Conservation (phyloP, 2,113 vertebrate species). For the Stictonetta naevosa region DNA sequence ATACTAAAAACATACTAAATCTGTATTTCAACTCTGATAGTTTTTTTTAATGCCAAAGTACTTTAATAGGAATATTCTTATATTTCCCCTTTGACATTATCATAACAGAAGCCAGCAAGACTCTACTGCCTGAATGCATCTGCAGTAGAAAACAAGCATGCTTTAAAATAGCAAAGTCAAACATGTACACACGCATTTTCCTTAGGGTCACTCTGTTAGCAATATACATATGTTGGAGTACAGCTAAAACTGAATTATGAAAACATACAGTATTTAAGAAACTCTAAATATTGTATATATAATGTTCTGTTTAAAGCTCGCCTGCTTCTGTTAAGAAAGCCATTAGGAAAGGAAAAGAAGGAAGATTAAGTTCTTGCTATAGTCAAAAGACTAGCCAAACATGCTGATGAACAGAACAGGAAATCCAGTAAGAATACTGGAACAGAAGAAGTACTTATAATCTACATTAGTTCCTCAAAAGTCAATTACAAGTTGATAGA, state of each 20-base stretch:
- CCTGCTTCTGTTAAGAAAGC: background rate
- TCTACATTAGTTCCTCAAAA: background rate
- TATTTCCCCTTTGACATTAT: background rate
- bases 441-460: background rate
- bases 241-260: background rate
- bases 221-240: background rate
- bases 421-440: background rate
- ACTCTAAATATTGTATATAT: background rate
- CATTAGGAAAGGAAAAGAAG: background rate
- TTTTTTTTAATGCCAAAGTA: background rate
- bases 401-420: background rate
- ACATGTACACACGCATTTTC: background rate
- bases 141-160: background rate
- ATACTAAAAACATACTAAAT: background rate
- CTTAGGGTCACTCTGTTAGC: background rate
- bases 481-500: background rate
- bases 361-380: background rate
- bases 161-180: background rate
- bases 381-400: background rate
- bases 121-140: background rate
- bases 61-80: background rate
- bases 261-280: background rate
- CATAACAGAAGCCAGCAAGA: background rate
- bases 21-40: background rate
- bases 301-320: background rate